phyloP scores from a whole-genome alignment of 2,797 vertebrate genomes.

The Lacerta bilineata region DNA sequence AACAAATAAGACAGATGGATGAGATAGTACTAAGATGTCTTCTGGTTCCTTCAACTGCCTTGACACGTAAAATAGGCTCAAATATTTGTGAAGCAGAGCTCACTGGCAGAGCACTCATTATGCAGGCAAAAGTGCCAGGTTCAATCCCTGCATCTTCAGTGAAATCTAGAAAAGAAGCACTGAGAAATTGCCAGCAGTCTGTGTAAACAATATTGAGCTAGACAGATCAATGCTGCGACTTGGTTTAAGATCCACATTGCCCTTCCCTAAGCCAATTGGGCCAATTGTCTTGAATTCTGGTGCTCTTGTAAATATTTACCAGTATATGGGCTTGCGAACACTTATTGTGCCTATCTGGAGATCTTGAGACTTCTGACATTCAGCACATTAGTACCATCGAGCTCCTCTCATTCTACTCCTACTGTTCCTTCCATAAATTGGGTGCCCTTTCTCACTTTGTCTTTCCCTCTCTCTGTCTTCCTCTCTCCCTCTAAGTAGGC shows the following conservation, averaged over 20 bases:
- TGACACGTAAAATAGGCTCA: background rate
- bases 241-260: background rate
- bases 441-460: background rate
- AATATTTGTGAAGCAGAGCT: too few species aligned
- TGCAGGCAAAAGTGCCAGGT: too few species aligned
- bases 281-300: background rate
- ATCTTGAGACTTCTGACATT: too few species aligned
- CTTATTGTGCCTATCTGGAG: background rate
- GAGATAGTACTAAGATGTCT: background rate
- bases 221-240: background rate
- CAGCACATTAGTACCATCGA: background rate
- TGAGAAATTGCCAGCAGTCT: background rate
- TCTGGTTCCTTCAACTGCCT: background rate
- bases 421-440: background rate
- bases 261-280: background rate
- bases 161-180: background rate
- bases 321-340: background rate
- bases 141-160: background rate
- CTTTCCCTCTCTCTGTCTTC: too few species aligned
- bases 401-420: background rate
- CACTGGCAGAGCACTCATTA: background rate
- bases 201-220: background rate
- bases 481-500: background rate
- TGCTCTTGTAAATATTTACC: background rate
- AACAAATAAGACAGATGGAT: background rate